Conservation (phyloP, 2,888 invertebrate species). For the Muschampia plurimacula region DNA sequence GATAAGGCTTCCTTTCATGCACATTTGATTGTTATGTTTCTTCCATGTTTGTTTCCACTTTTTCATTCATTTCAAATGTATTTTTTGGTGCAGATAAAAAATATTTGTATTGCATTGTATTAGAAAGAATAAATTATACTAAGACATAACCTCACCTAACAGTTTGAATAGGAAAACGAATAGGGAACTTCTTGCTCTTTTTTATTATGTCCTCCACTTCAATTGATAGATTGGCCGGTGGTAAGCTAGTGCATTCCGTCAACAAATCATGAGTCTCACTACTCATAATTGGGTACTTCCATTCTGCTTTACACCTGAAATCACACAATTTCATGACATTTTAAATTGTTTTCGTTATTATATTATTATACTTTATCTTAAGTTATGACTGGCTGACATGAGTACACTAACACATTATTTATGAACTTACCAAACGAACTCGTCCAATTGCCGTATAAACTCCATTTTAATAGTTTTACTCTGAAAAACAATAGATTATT, state of each 20-base stretch:
- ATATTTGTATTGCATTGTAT: no score
- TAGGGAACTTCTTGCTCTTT: slow-evolving; percentile 66
- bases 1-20: no score
- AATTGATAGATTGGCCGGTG: slow-evolving; percentile 42
- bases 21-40: no score
- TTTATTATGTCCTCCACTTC: slow-evolving; percentile 63
- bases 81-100: no score
- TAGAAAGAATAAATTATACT: no score
- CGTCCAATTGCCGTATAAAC: slow-evolving; percentile 21
- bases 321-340: neutral
- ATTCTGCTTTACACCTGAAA: slow-evolving; percentile 28
- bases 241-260: slow-evolving; percentile 1
- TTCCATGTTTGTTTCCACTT: no score
- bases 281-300: slow-evolving; percentile 25
- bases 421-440: slow-evolving; percentile 26
- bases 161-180: slow-evolving; percentile 66
- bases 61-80: no score
- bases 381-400: no score
- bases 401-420: no score
- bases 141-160: slow-evolving; percentile 56
- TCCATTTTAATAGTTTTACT: slow-evolving; percentile 24
- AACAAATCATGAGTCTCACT: slow-evolving; percentile 13
- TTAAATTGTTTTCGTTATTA: no score
- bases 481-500: slow-evolving; percentile 17
- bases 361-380: no score